Conservation (phyloP, 2,797 vertebrate species). For the Masticophis lateralis region DNA sequence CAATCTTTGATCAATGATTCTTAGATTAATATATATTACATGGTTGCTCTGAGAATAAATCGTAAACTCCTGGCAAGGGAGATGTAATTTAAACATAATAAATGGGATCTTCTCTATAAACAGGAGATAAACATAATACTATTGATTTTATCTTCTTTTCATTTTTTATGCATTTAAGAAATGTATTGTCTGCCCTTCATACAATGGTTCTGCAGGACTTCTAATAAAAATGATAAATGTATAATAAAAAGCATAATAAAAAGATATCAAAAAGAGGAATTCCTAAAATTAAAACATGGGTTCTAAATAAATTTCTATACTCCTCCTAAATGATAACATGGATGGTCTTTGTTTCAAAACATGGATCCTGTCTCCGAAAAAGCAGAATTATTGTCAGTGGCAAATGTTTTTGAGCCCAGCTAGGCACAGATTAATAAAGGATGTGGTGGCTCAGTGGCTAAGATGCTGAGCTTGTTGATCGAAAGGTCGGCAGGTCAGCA, state of each 20-base stretch:
- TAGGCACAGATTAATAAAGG: too few relatives aligned
- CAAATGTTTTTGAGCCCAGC: not conserved
- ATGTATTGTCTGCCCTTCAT: not conserved
- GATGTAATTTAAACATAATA: not conserved
- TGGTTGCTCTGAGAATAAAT: not conserved
- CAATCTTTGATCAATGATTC: not conserved
- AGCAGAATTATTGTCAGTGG: not conserved
- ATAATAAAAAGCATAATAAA: not conserved
- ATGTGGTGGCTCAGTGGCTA: too few relatives aligned
- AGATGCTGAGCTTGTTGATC: too few relatives aligned
- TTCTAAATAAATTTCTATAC: not conserved
- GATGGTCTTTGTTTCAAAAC: not conserved
- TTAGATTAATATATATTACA: not conserved
- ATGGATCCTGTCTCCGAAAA: not conserved
- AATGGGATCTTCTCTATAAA: not conserved
- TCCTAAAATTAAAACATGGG: not conserved
- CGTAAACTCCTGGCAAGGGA: not conserved
- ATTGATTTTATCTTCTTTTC: not conserved
- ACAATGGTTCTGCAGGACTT: not conserved
- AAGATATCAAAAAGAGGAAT: not conserved
- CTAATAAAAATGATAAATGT: not conserved
- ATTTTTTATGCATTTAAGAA: not conserved
- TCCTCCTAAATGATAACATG: not conserved
- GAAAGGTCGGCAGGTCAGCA: too few relatives aligned
- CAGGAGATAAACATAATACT: not conserved